Evolutionary conservation across 1,140 invertebrate species (phyloP).

Genomic region (Drosophila suzukii): DNA sequence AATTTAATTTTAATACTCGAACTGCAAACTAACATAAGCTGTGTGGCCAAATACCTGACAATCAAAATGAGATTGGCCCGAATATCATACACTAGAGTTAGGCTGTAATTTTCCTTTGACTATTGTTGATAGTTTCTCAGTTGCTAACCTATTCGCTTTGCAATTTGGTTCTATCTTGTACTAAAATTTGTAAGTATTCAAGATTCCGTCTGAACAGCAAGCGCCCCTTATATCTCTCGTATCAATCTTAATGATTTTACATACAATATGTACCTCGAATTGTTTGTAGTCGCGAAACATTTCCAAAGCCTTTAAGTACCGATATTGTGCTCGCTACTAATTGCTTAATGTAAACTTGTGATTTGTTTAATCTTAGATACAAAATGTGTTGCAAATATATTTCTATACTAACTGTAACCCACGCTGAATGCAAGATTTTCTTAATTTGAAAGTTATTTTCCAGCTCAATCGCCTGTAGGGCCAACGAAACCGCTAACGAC

Average conservation of each 20-base stretch:
- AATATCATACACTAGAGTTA: constrained; percentile 15
- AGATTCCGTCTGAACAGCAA: constrained; percentile 39
- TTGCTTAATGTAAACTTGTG: constrained; percentile 55
- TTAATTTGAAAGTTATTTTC: constrained; percentile 25
- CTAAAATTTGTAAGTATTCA: constrained; percentile 48
- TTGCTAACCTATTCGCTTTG: constrained; percentile 1
- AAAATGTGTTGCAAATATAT: constrained; percentile 64
- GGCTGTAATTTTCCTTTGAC: constrained; percentile 7
- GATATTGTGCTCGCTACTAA: constrained; percentile 61
- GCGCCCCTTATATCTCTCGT: constrained; percentile 25
- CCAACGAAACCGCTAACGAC: constrained; percentile 18
- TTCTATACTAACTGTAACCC: constrained; percentile 43
- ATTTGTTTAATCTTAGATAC: constrained; percentile 65
- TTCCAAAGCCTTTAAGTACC: constrained; percentile 37
- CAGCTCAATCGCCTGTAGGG: constrained; percentile 2
- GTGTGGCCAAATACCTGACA: constrained; percentile 40
- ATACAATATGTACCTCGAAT: constrained; percentile 42
- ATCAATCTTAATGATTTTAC: constrained; percentile 15
- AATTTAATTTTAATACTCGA: constrained; percentile 63
- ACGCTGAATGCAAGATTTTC: background rate
- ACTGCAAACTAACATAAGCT: constrained; percentile 54
- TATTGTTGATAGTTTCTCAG: constrained; percentile 17
- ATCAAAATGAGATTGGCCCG: constrained; percentile 47
- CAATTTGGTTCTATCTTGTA: constrained; percentile 15
- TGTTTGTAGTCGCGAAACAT: constrained; percentile 32